Evolutionary conservation across 2,888 invertebrate genomes (phyloP), one percentile per base, ranked within the genome.

Genomic region (Hirtodrosophila trivittata): DNA sequence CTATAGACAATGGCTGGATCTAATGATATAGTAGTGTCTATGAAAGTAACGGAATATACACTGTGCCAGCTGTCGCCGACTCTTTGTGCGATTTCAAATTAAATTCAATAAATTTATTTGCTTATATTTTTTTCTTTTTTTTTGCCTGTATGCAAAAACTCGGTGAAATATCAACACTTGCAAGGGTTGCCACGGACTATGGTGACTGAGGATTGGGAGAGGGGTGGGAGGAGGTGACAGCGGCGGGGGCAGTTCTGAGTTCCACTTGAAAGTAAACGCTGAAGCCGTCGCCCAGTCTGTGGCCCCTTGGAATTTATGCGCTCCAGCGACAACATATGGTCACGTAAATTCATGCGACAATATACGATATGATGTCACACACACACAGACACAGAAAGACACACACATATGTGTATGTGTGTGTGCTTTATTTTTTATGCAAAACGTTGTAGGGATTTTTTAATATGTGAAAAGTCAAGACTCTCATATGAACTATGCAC

Each of bases 311-410:
- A 84, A 83, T 83, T 86, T 84, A 83, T 83, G 85, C 62, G 76
- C 70, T 81, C 74, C 77, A 76, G 71, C 87, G 87, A 86, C 83
- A 86, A 86, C 83, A 83, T 86, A 83, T 83, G 83, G 87, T 82
- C 83, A 85, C 85, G 87, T 86, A 83, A 83, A 83, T 83, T 83
- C 87, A 85, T 75, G 85, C 82, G 82, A 82, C 87, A 82, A 85
- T 82, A 82, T 81, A 82, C 85, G 85, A 82, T 86, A 75, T 86
- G 81, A 81, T 80, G 81, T 83, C 86, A 81, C 86, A 83, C 66
- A 73, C 62, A 70, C 54, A 62, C 66, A 77, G 64, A 66, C 39
- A 57, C 14, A 45, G 14, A 42, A 6, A 43, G 8, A 38, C 33
- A 42, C 41, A 39, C n/a, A n/a, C 18, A 58, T 59, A 45, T 56